Evolutionary conservation across 2,888 invertebrate species (phyloP), one percentile per base, ranked within the genome.

Genomic region (Meiosimyza decipiens): DNA sequence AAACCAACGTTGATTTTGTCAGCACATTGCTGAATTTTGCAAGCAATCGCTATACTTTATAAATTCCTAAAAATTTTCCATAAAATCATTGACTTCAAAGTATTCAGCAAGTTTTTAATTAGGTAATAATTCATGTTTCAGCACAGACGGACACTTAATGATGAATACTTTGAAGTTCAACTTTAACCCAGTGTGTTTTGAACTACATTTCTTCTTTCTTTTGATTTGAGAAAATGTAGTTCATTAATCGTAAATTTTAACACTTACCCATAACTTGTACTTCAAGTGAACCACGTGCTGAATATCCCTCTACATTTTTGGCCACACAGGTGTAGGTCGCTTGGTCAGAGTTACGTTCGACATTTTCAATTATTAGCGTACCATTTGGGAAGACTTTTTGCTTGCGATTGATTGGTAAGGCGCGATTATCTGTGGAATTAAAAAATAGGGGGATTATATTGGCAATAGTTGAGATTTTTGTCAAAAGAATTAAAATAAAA

Each of bases 191-290:
- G 49, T 60, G 12, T 28, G 7, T 47, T 11, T 28, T 71, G 71
- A 63, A 54, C 52, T 47, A 28, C 6, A 18, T 52, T 65, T 57
- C 57, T 9, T 13, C 0, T 57, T 64, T 55, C 49, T 18, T 49
- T 72, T 67, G 11, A n/a, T 49, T 62, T 72, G 70, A 33, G 40
- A 40, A 62, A 62, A 16, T 62, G 15, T 40, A 22, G 47, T n/a
- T 33, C 60, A 62, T 62, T n/a, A 6, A 15, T 62, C 16, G 16
- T 70, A 74, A 71, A 69, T 52, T 72, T 65, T 60, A 18, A 49
- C 71, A 92, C 97, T 94, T 91, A 98, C 98, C 97, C 94, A 98
- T 96, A 71, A 98, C 96, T 92, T 95, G 95, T 74, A 98, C 94
- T 91, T 96, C 96, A 74, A 98, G 90, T 50, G 93, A 93, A 82